phyloP scores from a whole-genome alignment of 37 sponge, comb jelly and placozoan genomes.

The Halisarca cf. caerulea region DNA sequence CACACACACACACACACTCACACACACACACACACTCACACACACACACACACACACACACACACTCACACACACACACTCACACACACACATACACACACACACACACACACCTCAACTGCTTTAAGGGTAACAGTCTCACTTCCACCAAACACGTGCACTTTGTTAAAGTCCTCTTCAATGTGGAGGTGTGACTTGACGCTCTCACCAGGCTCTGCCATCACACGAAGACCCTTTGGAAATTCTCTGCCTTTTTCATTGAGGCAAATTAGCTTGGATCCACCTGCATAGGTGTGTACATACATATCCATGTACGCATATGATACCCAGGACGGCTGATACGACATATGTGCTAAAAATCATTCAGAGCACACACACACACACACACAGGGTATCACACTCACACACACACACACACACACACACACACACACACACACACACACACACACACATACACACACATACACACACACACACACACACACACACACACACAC shows the following conservation, averaged over 20 bases:
- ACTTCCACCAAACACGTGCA: slow-evolving; percentile 17
- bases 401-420: no score
- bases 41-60: background rate
- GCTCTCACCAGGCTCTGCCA: slow-evolving; percentile 9
- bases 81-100: background rate
- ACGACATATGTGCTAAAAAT: slow-evolving; percentile 37
- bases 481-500: no score
- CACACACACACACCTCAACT: slow-evolving; percentile 32
- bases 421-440: no score
- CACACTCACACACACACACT: background rate
- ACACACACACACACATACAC: no score
- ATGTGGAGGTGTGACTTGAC: slow-evolving; percentile 1
- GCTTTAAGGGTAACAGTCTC: slow-evolving; percentile 10
- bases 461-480: no score
- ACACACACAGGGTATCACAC: no score
- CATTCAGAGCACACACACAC: slow-evolving; percentile 1
- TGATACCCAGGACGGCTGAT: slow-evolving; percentile 16
- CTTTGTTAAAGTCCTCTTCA: slow-evolving; percentile 18
- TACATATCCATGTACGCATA: background rate
- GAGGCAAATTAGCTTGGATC: slow-evolving; percentile 61
- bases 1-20: background rate
- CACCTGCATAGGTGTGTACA: no score
- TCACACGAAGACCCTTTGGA: slow-evolving; percentile 65
- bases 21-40: slow-evolving; percentile 10
- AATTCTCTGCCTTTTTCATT: slow-evolving; percentile 75